A percentile compares a stretch with the other conserved stretches of the same genome.
Evolutionary conservation across 2,797 vertebrate genomes (phyloP).

Genomic region (Zenarchopterus dispar): DNA sequence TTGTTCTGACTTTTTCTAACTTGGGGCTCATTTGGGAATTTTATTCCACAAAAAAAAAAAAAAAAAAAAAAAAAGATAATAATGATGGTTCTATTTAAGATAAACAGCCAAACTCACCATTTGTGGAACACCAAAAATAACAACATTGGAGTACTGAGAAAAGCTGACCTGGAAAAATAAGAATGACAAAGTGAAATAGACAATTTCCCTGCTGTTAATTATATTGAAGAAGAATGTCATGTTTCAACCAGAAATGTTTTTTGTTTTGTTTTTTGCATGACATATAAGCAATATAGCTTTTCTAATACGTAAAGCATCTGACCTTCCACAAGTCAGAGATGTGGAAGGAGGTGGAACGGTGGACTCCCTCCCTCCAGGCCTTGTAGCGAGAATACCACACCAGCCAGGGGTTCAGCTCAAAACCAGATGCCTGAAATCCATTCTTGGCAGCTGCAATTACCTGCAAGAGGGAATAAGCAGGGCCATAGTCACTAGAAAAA

Average conservation of each 20-base stretch:
- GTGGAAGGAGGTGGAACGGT: constrained; percentile 86
- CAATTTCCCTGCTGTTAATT: neutral
- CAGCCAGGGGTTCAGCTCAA: constrained; percentile 96
- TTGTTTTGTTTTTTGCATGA: too few species aligned
- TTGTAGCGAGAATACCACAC: constrained; percentile 93
- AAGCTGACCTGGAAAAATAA: constrained; percentile 87
- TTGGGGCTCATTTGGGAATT: neutral
- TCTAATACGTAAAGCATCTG: constrained; percentile 14
- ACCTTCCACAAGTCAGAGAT: constrained; percentile 98
- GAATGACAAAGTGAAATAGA: constrained; percentile 1
- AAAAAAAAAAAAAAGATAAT: too few species aligned
- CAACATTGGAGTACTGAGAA: constrained; percentile 88
- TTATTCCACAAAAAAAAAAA: neutral
- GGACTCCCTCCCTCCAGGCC: constrained; percentile 91
- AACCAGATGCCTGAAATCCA: constrained; percentile 90
- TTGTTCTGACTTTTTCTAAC: too few species aligned
- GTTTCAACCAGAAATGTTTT: too few species aligned
- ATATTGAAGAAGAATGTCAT: too few species aligned
- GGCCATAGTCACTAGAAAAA: too few species aligned
- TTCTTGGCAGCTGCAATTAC: constrained; percentile 94
- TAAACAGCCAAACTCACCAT: constrained; percentile 86
- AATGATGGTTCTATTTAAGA: neutral
- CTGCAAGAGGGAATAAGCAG: constrained; percentile 63
- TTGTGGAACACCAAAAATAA: constrained; percentile 96
- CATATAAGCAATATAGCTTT: neutral